Conservation (phyloP, 2,113 vertebrate genomes). For the Neotoma lepida region DNA sequence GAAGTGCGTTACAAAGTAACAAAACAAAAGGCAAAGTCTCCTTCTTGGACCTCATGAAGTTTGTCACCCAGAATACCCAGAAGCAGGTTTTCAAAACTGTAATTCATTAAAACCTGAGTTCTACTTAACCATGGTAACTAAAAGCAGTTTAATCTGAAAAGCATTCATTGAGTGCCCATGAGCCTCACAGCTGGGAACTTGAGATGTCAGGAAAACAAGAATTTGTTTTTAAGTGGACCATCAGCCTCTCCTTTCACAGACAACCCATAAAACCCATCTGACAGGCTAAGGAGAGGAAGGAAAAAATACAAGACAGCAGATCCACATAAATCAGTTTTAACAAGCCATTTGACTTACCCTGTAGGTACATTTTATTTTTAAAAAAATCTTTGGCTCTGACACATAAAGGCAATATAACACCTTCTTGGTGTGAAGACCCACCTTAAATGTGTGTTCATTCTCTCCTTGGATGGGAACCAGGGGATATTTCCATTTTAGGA, state of each 20-base stretch:
- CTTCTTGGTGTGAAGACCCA: not conserved
- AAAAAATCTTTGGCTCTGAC: slow-evolving; percentile 26
- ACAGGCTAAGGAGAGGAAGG: slow-evolving; percentile 20
- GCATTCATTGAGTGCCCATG: not conserved
- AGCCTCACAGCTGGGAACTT: not conserved
- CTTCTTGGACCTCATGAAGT: not conserved
- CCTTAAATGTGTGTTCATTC: slow-evolving; percentile 24
- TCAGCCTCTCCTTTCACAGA: not conserved
- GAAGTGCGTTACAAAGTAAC: not conserved
- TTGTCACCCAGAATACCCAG: not conserved
- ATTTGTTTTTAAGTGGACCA: slow-evolving; percentile 43
- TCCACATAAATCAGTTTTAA: slow-evolving; percentile 62
- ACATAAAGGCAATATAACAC: slow-evolving; percentile 44
- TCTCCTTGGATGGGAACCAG: slow-evolving; percentile 17
- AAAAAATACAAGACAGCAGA: slow-evolving; percentile 55
- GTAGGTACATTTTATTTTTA: slow-evolving; percentile 50
- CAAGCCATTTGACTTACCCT: slow-evolving; percentile 43
- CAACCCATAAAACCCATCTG: slow-evolving; percentile 48
- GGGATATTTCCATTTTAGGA: slow-evolving; percentile 50
- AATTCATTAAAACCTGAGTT: not conserved
- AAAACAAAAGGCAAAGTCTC: not conserved
- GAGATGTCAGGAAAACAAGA: not conserved
- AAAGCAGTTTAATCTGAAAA: slow-evolving; percentile 13
- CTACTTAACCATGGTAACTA: not conserved
- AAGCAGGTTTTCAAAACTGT: not conserved